phyloP scores from a whole-genome alignment of 2,113 vertebrate genomes.

The Arvicanthis niloticus region DNA sequence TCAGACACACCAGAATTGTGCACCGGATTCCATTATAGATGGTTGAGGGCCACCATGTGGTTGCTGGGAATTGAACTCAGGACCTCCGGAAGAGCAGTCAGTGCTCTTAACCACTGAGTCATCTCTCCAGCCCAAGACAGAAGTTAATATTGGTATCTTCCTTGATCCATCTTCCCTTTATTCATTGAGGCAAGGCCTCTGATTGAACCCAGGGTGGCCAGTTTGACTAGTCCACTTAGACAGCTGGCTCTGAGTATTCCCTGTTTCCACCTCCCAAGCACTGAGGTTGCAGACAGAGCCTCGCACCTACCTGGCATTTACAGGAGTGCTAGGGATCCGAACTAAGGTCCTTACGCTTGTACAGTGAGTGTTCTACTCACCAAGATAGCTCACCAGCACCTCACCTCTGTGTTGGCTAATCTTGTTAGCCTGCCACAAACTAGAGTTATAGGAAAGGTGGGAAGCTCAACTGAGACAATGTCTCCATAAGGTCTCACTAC shows the following conservation, averaged over 20 bases:
- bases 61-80: too few relatives aligned
- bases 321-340: background rate
- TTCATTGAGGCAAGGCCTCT: background rate
- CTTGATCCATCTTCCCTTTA: background rate
- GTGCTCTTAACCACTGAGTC: too few relatives aligned
- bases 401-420: background rate
- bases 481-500: background rate
- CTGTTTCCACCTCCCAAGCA: background rate
- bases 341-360: background rate
- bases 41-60: too few relatives aligned
- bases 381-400: background rate
- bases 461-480: background rate
- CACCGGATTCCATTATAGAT: too few relatives aligned
- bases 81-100: too few relatives aligned
- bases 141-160: background rate
- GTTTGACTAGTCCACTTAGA: background rate
- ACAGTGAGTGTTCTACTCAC: background rate
- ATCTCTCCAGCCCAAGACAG: too few relatives aligned
- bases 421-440: background rate
- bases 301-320: background rate
- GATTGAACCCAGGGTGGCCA: background rate
- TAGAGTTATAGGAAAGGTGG: background rate
- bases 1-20: too few relatives aligned
- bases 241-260: background rate
- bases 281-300: background rate